Evolutionary conservation across 1,140 invertebrate species (phyloP).

Genomic region (Macrobrachium rosenbergii): DNA sequence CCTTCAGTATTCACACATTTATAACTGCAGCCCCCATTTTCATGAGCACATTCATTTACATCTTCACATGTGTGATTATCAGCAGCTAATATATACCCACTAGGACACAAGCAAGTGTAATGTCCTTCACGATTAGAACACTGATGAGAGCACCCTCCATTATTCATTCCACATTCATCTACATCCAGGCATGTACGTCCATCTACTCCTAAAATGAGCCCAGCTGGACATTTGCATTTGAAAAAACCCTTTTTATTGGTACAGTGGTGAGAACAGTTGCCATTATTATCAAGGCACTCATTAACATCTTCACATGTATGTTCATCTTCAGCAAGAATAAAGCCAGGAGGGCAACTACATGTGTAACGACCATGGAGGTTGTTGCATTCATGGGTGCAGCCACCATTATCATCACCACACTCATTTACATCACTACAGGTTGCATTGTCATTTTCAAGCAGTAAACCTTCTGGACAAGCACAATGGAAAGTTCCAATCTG

Average conservation of each 20-base stretch:
- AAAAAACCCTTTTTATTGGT: conserved; percentile 62
- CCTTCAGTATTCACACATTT: conserved; percentile 87
- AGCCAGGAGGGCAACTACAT: conserved; percentile 73
- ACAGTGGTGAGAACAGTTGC: conserved; percentile 65
- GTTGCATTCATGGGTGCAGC: conserved; percentile 76
- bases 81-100: conserved; percentile 68
- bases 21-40: conserved; percentile 77
- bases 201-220: conserved; percentile 67
- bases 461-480: conserved; percentile 70
- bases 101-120: conserved; percentile 70
- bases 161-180: conserved; percentile 69
- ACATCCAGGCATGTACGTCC: conserved; percentile 68
- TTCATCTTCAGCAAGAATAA: conserved; percentile 69
- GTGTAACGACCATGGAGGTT: conserved; percentile 74
- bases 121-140: conserved; percentile 70
- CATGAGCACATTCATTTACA: conserved; percentile 69
- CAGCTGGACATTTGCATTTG: conserved; percentile 65
- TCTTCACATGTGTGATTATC: conserved; percentile 68
- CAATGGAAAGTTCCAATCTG: conserved; percentile 68
- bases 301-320: conserved; percentile 74
- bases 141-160: conserved; percentile 70
- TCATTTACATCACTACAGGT: conserved; percentile 77
- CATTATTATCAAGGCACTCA: conserved; percentile 71
- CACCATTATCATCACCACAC: conserved; percentile 73
- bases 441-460: conserved; percentile 71